Base-by-base conservation (phyloP, 2,797 vertebrate genomes). In the Alosa sapidissima region DNA sequence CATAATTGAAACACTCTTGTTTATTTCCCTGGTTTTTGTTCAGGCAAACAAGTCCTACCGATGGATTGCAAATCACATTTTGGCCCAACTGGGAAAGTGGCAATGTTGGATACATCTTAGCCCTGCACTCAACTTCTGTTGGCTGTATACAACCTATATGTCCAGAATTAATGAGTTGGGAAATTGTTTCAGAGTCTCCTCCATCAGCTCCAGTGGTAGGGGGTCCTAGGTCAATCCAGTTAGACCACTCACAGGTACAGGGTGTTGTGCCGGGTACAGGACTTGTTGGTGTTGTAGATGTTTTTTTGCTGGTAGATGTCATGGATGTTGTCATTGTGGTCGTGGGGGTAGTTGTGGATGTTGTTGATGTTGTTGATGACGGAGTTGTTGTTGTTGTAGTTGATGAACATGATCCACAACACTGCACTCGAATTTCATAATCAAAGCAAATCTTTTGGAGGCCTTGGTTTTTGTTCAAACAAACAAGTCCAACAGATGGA, bases 51-150 rank as follows among this genome's bases (percentile, higher is more conserved):
- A 88, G 81, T 49, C 86, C 65, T 60, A 81, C 84, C 1, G 54
- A 3, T 24, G 82, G 6, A 62, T 82, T 85, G 51, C 87, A 88
- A 10, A 5, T 85, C 21, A 88, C 86, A 11, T 13, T 81, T 60
- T 89, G 88, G n/a, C 88, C 88, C 14, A 89, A 47, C 8, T 87
- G 48, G 58, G 86, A 84, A 65, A 86, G 82, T 19, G 6, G 19
- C 3, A 87, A 14, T 55, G 58, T 81, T 72, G 86, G 88, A 81
- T 86, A 88, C 19, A 41, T 65, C 68, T 86, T 89, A 52, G 88
- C 72, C 72, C 60, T 85, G 45, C 88, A 89, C 81, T 89, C 47
- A n/a, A 87, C 75, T 55, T 83, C 8, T 28, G 8, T 21, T 83
- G 84, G 83, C 41, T 36, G 41, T 48, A 60, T 51, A n/a, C 86